Percentiles rank a stretch among this genome's conserved stretches.
phyloP scores from a whole-genome alignment of 2,888 invertebrate genomes.

The Encarsia formosa region DNA sequence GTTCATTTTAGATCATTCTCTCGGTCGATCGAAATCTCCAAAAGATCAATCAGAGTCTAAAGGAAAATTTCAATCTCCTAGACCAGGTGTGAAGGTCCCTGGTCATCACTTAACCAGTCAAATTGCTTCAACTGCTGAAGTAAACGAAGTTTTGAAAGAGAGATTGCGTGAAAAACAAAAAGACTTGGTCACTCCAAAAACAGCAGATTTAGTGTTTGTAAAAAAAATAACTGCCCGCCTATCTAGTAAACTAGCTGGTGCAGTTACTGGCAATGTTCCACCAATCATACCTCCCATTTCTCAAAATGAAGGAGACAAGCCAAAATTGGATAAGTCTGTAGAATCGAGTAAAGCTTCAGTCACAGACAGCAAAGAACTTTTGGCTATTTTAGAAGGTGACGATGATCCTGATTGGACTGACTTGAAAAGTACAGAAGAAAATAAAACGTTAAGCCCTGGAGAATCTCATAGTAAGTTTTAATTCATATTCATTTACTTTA shows the following conservation, averaged over 20 bases:
- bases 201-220: constrained; percentile 54
- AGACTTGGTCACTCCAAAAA: constrained; percentile 47
- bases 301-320: constrained; percentile 20
- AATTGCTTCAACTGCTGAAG: constrained; percentile 56
- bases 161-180: constrained; percentile 53
- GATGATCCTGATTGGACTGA: constrained; percentile 52
- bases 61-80: constrained; percentile 28
- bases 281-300: constrained; percentile 34
- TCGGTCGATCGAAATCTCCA: constrained; percentile 4
- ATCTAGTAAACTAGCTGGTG: constrained; percentile 48
- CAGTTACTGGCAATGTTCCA: constrained; percentile 35
- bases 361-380: constrained; percentile 54
- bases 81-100: constrained; percentile 33
- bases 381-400: constrained; percentile 59
- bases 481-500: background rate
- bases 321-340: constrained; percentile 13
- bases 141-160: constrained; percentile 56
- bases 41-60: too few species aligned
- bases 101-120: constrained; percentile 54
- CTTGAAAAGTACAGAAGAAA: constrained; percentile 33
- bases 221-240: constrained; percentile 56
- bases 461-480: constrained; percentile 5
- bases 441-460: constrained; percentile 26
- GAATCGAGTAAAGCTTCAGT: constrained; percentile 24
- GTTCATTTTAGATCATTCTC: constrained; percentile 13